Base-by-base conservation (phyloP, 2,888 invertebrate genomes). In the Erynnis tages region DNA sequence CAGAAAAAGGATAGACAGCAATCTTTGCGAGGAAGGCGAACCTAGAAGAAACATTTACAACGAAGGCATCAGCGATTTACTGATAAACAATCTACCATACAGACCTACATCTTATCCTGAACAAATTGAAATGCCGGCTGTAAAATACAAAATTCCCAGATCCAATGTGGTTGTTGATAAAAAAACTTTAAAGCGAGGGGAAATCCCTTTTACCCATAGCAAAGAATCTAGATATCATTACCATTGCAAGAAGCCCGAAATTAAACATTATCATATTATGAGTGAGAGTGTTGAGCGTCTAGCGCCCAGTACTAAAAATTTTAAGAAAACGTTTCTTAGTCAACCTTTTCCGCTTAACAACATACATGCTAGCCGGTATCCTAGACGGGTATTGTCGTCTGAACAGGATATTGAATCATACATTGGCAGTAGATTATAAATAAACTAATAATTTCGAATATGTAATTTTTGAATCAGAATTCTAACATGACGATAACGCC, bases 21-120 rank as follows among this genome's bases (percentile, higher is more conserved):
- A 10, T 32, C 1, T 1, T 4, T 1, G 4, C 14, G 37, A 46
- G 11, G 29, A 40, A 19, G 43, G 8, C 32, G 17, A 49, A 8
- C 53, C 59, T 1, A 68, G 73, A 40, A 78, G 65, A 55, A 70
- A 66, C 11, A 53, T 82, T 25, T 83, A 82, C 56, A 82, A 83
- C 44, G 83, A 85, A 60, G 83, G 82, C 10, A 82, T 82, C 13
- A 73, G 73, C 54, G 76, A 82, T 44, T 23, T 27, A 0, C 55
- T 69, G 16, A 57, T 67, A 0, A 48, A 60, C 19, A 54, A 46
- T 10, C 47, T 53, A 14, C 52, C 14, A 16, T 21, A 21, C n/a
- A 8, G 13, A 13, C n/a, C 16, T 17, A 8, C 14, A 7, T 10
- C 46, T 10, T 23, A 30, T 4, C 25, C 25, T 21, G 32, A 46